phyloP scores from a whole-genome alignment of 2,113 vertebrate species.

The Polypterus bichir region DNA sequence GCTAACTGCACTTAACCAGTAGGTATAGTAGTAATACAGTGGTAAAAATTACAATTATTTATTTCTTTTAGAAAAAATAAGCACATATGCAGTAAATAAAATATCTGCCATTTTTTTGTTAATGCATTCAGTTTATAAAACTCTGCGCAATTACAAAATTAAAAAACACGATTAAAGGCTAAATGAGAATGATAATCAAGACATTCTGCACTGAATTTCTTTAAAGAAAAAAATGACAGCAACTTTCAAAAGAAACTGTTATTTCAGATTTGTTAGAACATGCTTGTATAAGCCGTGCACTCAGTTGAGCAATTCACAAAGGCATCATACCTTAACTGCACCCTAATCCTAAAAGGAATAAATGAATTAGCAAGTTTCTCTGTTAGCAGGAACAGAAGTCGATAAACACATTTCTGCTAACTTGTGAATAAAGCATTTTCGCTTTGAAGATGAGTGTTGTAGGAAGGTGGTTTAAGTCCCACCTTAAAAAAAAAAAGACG shows the following conservation, averaged over 20 bases:
- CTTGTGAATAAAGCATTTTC: conserved; percentile 11
- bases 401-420: conserved; percentile 6
- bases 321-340: neutral
- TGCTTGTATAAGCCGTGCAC: neutral
- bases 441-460: neutral
- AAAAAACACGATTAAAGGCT: too few species aligned
- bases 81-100: too few species aligned
- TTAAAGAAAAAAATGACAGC: neutral
- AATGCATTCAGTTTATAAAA: too few species aligned
- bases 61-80: too few species aligned
- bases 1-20: too few species aligned
- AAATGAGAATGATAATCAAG: too few species aligned
- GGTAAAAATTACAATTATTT: too few species aligned
- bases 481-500: too few species aligned
- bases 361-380: neutral
- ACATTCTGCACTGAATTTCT: neutral
- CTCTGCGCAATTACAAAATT: too few species aligned
- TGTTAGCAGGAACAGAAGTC: neutral
- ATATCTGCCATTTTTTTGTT: too few species aligned
- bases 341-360: conserved; percentile 1
- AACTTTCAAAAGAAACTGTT: neutral
- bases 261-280: neutral
- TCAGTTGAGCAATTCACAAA: neutral
- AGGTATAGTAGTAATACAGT: too few species aligned
- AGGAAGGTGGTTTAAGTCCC: neutral